phyloP scores from a whole-genome alignment of 2,888 invertebrate genomes.

The Pterostichus madidus region DNA sequence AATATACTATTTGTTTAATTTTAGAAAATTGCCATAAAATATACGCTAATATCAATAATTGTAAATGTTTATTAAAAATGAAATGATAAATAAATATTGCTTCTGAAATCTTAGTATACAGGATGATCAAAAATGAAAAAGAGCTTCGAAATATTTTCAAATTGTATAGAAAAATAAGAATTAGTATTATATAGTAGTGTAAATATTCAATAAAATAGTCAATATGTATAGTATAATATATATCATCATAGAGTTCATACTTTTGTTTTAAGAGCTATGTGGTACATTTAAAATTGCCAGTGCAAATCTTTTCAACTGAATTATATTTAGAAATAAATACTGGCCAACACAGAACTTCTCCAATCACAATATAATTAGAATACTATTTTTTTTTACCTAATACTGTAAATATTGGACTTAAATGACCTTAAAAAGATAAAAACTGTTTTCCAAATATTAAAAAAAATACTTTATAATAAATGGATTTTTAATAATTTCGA shows the following conservation, averaged over 20 bases:
- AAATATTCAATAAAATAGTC: conserved; percentile 62
- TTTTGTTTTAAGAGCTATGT: conserved; percentile 11
- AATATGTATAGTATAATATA: conserved; percentile 35
- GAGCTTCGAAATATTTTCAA: conserved; percentile 24
- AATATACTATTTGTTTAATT: conserved; percentile 16
- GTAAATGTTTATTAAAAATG: not conserved
- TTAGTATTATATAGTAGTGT: conserved; percentile 58
- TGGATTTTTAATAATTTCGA: too few relatives aligned
- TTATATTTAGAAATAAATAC: not conserved
- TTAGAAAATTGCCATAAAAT: not conserved
- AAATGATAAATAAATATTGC: conserved; percentile 43
- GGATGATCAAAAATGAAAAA: conserved; percentile 24
- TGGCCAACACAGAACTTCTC: too few relatives aligned
- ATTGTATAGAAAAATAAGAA: conserved; percentile 63
- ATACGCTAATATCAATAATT: conserved; percentile 18
- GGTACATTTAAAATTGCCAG: conserved; percentile 27
- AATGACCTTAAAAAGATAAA: too few relatives aligned
- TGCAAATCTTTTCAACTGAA: not conserved
- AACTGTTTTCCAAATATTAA: too few relatives aligned
- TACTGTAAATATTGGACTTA: too few relatives aligned
- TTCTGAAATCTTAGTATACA: conserved; percentile 48
- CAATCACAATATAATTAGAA: too few relatives aligned
- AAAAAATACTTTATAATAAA: too few relatives aligned
- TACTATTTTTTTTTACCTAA: too few relatives aligned
- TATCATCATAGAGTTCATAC: conserved; percentile 40